These are phyloP conservation scores for Diadema setosum DNA, from an alignment of 35 echinoderm and acorn worm genomes.

Conservation along the genomic window DNA sequence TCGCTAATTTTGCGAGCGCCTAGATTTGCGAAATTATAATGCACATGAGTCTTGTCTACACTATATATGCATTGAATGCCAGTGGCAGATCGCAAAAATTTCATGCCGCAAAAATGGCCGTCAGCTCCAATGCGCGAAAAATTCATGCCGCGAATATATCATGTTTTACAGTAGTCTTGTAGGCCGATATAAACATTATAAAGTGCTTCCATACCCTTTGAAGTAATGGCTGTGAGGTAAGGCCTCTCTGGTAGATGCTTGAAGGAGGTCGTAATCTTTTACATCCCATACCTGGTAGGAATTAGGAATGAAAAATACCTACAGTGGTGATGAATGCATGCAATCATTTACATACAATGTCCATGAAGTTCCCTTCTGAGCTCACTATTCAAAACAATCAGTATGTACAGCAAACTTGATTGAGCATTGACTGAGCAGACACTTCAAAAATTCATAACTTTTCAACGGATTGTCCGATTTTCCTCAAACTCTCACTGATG, in stretches of 20 bases:
- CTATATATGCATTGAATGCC: background rate
- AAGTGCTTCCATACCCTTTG: background rate
- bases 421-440: background rate
- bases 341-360: background rate
- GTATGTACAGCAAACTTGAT: background rate
- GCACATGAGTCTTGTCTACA: background rate
- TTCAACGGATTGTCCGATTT: no score
- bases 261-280: constrained; percentile 18
- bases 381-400: background rate
- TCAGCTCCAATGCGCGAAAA: background rate
- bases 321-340: background rate
- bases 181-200: background rate
- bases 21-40: background rate
- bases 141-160: no score
- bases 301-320: background rate
- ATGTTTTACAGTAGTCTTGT: background rate
- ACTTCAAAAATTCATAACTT: background rate
- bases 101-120: background rate
- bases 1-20: background rate
- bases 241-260: background rate
- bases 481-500: no score
- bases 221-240: constrained; percentile 45
- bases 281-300: constrained; percentile 10
- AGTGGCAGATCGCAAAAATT: background rate
- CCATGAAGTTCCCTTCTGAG: background rate